Percentiles rank a stretch among this genome's conserved stretches.
Evolutionary conservation across 2,113 vertebrate genomes (phyloP).

Genomic region (Cairina moschata): DNA sequence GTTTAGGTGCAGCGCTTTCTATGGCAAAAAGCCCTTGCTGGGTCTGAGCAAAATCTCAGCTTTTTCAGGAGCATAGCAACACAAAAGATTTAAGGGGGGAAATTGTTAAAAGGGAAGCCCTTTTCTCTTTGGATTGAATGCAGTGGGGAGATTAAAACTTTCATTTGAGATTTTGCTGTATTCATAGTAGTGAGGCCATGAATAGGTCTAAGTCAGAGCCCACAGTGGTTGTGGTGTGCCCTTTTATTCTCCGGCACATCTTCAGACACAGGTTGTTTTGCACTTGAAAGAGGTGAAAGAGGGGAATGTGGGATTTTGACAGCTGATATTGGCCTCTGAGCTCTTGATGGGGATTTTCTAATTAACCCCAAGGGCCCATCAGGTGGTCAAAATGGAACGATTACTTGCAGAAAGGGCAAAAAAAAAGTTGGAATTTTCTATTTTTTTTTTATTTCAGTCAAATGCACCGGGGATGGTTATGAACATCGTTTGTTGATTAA

Average conservation of each 20-base stretch:
- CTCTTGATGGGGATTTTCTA: conserved; percentile 86
- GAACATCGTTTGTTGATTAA: not conserved
- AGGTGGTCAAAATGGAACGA: conserved; percentile 78
- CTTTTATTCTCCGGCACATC: conserved; percentile 84
- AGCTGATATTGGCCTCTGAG: conserved; percentile 83
- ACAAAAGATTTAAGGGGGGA: conserved; percentile 87
- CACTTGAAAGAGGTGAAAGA: conserved; percentile 85
- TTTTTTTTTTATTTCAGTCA: conserved; percentile 13
- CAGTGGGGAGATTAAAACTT: conserved; percentile 88
- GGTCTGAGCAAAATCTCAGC: conserved; percentile 83
- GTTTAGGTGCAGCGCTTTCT: conserved; percentile 79
- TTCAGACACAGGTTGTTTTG: conserved; percentile 86
- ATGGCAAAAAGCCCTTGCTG: conserved; percentile 79
- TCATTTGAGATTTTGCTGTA: conserved; percentile 87
- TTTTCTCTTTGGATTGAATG: conserved; percentile 85
- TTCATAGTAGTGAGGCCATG: conserved; percentile 82
- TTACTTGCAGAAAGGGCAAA: conserved; percentile 77
- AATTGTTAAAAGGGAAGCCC: conserved; percentile 88
- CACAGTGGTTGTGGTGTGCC: conserved; percentile 76
- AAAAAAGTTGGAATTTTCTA: conserved; percentile 73
- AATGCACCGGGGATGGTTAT: not conserved
- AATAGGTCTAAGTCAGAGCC: conserved; percentile 80
- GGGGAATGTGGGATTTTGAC: conserved; percentile 83
- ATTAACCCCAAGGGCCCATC: conserved; percentile 83
- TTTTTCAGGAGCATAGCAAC: conserved; percentile 78